Base-by-base conservation (phyloP, 1,140 invertebrate species). In the Zaprionus camerounensis region DNA sequence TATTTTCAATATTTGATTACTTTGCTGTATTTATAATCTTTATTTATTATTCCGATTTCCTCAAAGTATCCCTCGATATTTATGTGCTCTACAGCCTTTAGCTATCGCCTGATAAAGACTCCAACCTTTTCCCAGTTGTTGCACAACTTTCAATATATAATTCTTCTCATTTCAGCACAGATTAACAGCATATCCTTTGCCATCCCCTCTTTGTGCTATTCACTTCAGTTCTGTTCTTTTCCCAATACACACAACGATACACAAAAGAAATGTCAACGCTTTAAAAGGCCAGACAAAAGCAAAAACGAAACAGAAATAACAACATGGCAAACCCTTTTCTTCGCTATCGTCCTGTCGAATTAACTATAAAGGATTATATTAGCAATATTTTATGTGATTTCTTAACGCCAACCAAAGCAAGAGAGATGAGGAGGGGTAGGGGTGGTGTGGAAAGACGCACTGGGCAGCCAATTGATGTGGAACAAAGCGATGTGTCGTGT, bases 341-440 rank as follows among this genome's bases (percentile, higher is more conserved):
- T 7, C 24, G 44, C 70, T 74, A 74, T 74, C 58, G 70, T 63
- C 41, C 57, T 74, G 64, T 69, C 76, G 71, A 78, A 74, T 78
- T 78, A 68, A 78, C 76, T 78, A 78, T 74, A 74, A 74, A 69
- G 64, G 64, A 78, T 78, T 68, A 78, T 78, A 78, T 78, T 78
- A 74, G 76, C 76, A 78, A 78, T 78, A 78, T 78, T 78, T 74
- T 78, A 78, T 69, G 71, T 68, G 76, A 78, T 78, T 78, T 74
- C 76, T 78, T 78, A 77, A 63, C 63, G 70, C 24, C 3, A n/a
- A 1, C 38, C 44, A 55, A 28, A 24, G 13, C 3, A 28, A 55
- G 1, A 3, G 11, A 34, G 3, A 5, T 38, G 36, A 9, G 38
- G 38, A 13, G 38, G 38, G 38, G 38, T 0, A n/a, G 0, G 38